Evolutionary conservation across 1,140 invertebrate species (phyloP).

Genomic region (Drosophila suzukii): DNA sequence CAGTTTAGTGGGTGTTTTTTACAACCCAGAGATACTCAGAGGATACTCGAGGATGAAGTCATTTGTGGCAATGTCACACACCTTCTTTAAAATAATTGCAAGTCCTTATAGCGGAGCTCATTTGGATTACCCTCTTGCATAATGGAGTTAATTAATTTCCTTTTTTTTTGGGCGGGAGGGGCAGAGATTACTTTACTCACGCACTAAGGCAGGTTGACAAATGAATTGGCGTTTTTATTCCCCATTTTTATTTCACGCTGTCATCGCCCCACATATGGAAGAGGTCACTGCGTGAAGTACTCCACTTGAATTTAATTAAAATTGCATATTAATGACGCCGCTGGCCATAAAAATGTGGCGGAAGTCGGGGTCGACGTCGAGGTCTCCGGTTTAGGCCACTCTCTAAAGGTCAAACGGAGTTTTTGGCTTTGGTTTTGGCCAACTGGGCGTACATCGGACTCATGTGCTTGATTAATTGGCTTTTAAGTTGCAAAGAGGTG

Average conservation of each 20-base stretch:
- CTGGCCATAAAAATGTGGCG: conserved; percentile 54
- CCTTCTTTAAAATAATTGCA: conserved; percentile 40
- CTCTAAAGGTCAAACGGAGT: conserved; percentile 60
- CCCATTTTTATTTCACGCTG: conserved; percentile 63
- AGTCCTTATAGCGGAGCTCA: conserved; percentile 21
- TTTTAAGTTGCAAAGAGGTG: conserved; percentile 77
- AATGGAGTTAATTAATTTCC: conserved; percentile 49
- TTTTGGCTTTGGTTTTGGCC: conserved; percentile 9
- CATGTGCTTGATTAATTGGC: conserved; percentile 76
- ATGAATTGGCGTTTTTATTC: conserved; percentile 42
- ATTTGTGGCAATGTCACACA: conserved; percentile 50
- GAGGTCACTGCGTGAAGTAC: conserved; percentile 27
- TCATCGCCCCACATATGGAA: conserved; percentile 50
- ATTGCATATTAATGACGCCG: conserved; percentile 79
- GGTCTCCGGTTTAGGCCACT: conserved; percentile 46
- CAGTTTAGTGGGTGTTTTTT: conserved; percentile 44
- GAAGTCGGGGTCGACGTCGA: conserved; percentile 47
- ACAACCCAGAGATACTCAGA: conserved; percentile 4
- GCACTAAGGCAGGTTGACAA: conserved; percentile 59
- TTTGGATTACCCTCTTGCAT: conserved; percentile 45
- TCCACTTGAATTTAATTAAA: conserved; percentile 73
- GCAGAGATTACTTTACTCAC: conserved; percentile 34
- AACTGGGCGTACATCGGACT: conserved; percentile 66
- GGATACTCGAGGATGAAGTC: conserved; percentile 41
- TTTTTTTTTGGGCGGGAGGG: background rate